Evolutionary conservation across 2,888 invertebrate species (phyloP), one percentile per base, ranked within the genome.

Genomic region (Leucophora obtusa): DNA sequence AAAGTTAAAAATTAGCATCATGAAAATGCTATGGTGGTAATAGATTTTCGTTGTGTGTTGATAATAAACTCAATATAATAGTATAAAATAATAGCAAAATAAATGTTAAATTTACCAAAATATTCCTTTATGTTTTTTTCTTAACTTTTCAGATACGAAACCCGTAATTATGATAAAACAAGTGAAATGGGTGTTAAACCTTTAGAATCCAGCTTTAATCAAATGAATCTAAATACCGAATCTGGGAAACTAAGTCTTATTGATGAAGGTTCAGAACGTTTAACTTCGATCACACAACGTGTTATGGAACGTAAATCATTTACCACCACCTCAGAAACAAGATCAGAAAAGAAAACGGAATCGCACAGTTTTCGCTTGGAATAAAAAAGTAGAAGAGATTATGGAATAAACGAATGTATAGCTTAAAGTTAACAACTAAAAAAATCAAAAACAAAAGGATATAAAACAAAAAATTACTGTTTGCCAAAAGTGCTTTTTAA

Each of bases 311-410:
- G 90, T 66, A 89, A 90, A 86, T 89, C 89, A 59, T 89, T 88
- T 69, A 89, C 90, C 21, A 87, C 89, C 69, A 90, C 89, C 50
- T 89, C 90, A 56, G 90, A 90, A 82, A 89, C 90, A 54, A 86
- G 88, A 43, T 87, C 89, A 38, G 90, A 90, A 76, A 89, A 89
- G 82, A 90, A 90, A 85, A 89, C 89, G 73, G 89, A 90, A 82
- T 88, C 89, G 83, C 90, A 89, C 66, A 90, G 89, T 86, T 91
- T 89, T 88, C 90, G 90, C 79, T 84, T 91, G 86, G 90, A 91
- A 80, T 89, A 87, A 72, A 28, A 28, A 28, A 28, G 6, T 7
- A 28, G 6, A 28, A 4, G 28, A 28, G 28, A 28, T 28, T 7
- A 28, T 28, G 6, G 7, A 28, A 28, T 28, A 7, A 28, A 6